phyloP scores from a whole-genome alignment of 2,797 vertebrate species.

The Hypotaenidia okinawae region DNA sequence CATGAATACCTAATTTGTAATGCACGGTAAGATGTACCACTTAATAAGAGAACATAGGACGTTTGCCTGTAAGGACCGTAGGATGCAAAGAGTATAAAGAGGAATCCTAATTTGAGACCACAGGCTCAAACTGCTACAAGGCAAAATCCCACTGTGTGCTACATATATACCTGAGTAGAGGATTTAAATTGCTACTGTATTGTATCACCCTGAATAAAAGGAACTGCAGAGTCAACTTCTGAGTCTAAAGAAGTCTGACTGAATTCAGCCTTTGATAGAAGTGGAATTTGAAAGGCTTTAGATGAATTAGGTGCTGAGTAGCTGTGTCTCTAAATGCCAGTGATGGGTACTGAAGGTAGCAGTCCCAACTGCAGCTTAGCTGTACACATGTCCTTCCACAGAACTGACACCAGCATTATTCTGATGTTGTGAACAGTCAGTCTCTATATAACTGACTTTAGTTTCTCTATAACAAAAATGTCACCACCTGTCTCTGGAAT shows the following conservation, averaged over 20 bases:
- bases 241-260: background rate
- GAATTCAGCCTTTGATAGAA: background rate
- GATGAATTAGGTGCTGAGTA: background rate
- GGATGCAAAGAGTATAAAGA: background rate
- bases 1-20: background rate
- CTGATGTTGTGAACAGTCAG: background rate
- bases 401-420: background rate
- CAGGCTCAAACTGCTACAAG: background rate
- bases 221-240: background rate
- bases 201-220: background rate
- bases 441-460: background rate
- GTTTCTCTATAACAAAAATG: background rate
- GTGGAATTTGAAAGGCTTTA: background rate
- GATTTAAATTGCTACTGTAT: background rate
- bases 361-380: background rate
- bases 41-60: background rate
- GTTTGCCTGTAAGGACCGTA: background rate
- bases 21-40: background rate
- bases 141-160: background rate
- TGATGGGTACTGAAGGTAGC: background rate
- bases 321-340: background rate
- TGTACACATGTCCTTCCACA: accelerated
- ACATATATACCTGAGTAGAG: background rate
- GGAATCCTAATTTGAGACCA: background rate
- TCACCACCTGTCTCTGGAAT: background rate